A percentile compares a stretch with the other conserved stretches of the same genome.
Evolutionary conservation across 2,797 vertebrate species (phyloP).

Genomic region (Falco berigora): DNA sequence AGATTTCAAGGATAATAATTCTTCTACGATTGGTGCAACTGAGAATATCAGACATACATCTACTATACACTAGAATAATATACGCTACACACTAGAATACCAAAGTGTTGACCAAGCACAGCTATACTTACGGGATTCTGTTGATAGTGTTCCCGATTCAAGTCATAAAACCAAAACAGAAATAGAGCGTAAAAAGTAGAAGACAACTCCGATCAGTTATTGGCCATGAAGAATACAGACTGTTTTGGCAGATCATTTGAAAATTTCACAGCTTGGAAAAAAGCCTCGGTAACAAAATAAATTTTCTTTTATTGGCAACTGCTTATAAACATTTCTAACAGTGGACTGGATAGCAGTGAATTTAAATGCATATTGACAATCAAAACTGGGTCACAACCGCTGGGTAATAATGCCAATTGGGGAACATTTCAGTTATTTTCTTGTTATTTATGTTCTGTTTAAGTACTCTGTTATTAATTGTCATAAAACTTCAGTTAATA

Average conservation of each 20-base stretch:
- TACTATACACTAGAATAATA: background rate
- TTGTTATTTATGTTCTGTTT: background rate
- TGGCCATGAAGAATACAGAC: background rate
- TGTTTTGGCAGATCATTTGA: slow-evolving; percentile 9
- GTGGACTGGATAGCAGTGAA: background rate
- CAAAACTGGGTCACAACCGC: background rate
- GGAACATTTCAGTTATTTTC: background rate
- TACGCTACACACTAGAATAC: accelerated
- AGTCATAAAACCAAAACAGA: background rate
- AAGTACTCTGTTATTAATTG: slow-evolving; percentile 5
- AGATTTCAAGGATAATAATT: background rate
- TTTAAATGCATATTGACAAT: background rate
- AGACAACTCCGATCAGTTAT: background rate
- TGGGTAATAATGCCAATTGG: background rate
- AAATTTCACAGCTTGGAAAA: slow-evolving; percentile 23
- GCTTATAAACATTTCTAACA: background rate
- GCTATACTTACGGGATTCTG: background rate
- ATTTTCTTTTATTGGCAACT: slow-evolving; percentile 6
- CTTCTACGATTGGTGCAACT: background rate
- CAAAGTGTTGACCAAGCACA: background rate
- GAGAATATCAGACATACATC: background rate
- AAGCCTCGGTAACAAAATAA: background rate
- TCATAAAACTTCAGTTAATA: background rate
- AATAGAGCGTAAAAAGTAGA: background rate
- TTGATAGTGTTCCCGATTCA: background rate